Base-by-base conservation (phyloP, 2,888 invertebrate species). In the Heliconius aoede region DNA sequence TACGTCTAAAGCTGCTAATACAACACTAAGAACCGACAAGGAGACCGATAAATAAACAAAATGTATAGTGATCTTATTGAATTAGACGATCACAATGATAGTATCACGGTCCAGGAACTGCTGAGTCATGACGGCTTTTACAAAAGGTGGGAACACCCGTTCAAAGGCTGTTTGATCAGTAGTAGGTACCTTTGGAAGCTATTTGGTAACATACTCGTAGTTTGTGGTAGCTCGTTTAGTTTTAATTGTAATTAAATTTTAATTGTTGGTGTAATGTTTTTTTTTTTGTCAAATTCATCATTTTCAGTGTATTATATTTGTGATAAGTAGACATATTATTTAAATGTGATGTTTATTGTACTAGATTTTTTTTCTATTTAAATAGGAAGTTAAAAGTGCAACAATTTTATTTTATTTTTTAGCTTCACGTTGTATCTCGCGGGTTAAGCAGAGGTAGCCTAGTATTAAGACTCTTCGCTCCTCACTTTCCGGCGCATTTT, bases 11-110 rank as follows among this genome's bases (percentile, higher is more conserved):
- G 89, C 89, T 84, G 84, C 88, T 90, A 89, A 89, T 90, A 87
- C 91, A 85, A 88, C 88, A 89, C 85, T 88, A 86, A 88, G 87
- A 81, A 77, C 89, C 90, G 89, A 89, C 91, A 93, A 93, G 91
- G 90, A 89, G 89, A 88, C 91, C 91, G 90, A 88, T 89, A 91
- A 92, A 92, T 90, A 93, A 93, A 94, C 92, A 91, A 93, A 93
- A 92, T 93, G 90, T 89, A 88, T 89, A 86, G 90, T 91, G 92
- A 92, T 93, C 92, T 94, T 93, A 94, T 94, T 94, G 94, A 94
- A 94, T 94, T 94, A 94, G 91, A 87, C 86, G 92, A 90, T 91
- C 92, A 94, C 93, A 93, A 92, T 93, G 88, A 88, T 85, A 82
- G 83, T 84, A 87, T 87, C 86, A 84, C 84, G 87, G 86, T 85